These are phyloP conservation scores for Lepus europaeus DNA, from an alignment of 2,113 vertebrate genomes.

Conservation along the genomic window DNA sequence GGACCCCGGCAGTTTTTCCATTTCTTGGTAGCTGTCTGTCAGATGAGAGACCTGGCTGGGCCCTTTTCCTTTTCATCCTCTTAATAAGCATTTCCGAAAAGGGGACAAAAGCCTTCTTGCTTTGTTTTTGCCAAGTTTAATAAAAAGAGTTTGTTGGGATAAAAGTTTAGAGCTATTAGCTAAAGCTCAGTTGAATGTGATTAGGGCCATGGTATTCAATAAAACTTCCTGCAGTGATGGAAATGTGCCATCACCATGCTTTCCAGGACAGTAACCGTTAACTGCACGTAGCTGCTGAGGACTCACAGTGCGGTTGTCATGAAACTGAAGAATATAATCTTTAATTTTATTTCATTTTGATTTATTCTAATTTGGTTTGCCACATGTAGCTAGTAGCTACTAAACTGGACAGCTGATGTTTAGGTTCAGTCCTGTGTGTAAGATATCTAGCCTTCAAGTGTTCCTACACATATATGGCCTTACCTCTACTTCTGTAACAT, in stretches of 20 bases:
- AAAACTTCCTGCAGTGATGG: neutral
- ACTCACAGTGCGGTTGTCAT: neutral
- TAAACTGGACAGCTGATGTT: neutral
- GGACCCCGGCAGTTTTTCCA: neutral
- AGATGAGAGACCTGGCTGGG: neutral
- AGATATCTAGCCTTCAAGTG: neutral
- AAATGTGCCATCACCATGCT: neutral
- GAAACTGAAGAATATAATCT: neutral
- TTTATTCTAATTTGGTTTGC: constrained; percentile 3
- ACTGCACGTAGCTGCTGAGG: neutral
- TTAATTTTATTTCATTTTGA: constrained; percentile 24
- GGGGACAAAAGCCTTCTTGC: neutral
- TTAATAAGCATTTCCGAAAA: constrained; percentile 44
- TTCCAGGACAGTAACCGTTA: neutral
- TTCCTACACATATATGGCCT: neutral
- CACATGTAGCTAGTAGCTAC: neutral
- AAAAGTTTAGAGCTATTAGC: neutral
- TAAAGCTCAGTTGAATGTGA: neutral
- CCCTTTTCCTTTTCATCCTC: neutral
- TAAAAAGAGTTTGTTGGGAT: neutral
- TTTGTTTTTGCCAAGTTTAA: constrained; percentile 16
- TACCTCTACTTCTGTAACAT: neutral
- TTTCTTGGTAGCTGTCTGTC: constrained; percentile 13
- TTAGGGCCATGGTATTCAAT: neutral
- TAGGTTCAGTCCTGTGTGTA: neutral